A percentile compares a stretch with the other conserved stretches of the same genome.
Conservation (phyloP, 2,888 invertebrate species). For the Sarcophaga caerulescens region DNA sequence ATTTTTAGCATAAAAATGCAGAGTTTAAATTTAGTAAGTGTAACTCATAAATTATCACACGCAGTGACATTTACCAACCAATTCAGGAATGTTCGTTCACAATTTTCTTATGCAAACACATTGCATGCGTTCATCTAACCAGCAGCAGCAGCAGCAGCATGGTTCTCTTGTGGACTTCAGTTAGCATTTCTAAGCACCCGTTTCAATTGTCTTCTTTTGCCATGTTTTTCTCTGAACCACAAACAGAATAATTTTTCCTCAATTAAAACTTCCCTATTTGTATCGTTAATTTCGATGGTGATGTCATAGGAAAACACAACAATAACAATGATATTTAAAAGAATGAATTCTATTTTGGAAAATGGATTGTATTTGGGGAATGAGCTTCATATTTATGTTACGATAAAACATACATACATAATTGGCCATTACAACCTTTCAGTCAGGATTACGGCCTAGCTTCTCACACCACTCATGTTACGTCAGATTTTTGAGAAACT, state of each 20-base stretch:
- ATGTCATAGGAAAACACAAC: slow-evolving; percentile 54
- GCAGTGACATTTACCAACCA: slow-evolving; percentile 45
- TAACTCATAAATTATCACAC: slow-evolving; percentile 60
- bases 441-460: too few relatives aligned
- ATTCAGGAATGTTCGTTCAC: too few relatives aligned
- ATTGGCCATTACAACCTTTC: too few relatives aligned
- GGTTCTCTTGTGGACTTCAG: background rate
- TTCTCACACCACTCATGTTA: too few relatives aligned
- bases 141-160: background rate
- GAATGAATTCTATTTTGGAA: background rate
- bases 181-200: slow-evolving; percentile 45
- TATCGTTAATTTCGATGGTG: slow-evolving; percentile 36
- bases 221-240: slow-evolving; percentile 42
- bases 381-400: too few relatives aligned
- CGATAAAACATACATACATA: too few relatives aligned
- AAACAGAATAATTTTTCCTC: slow-evolving; percentile 49
- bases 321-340: slow-evolving; percentile 39
- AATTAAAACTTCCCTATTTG: slow-evolving; percentile 59
- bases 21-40: slow-evolving; percentile 61
- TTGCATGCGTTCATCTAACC: background rate
- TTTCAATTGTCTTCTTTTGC: slow-evolving; percentile 42
- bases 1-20: slow-evolving; percentile 58
- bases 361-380: too few relatives aligned
- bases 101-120: background rate
- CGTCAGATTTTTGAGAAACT: too few relatives aligned